Conservation (phyloP, 2,888 invertebrate species). For the Heterodera filipjevi region DNA sequence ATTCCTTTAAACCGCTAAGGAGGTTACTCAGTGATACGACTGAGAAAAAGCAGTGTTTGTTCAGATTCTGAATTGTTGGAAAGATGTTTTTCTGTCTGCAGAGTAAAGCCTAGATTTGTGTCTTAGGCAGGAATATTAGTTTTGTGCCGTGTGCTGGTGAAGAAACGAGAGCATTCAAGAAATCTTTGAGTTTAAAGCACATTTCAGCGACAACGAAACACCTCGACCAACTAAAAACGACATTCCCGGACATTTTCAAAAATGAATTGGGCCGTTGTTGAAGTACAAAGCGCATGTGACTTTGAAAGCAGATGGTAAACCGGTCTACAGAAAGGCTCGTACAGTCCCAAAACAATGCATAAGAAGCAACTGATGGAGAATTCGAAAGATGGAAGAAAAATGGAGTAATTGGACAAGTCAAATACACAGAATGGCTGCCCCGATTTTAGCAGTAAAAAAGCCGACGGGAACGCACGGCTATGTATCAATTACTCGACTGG, state of each 20-base stretch:
- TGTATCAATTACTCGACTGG: constrained; percentile 51
- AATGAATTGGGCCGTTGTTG: neutral
- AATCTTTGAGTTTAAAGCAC: too few relatives aligned
- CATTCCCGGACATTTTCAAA: neutral
- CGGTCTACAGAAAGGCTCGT: neutral
- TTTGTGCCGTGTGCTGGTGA: too few relatives aligned
- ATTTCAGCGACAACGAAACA: too few relatives aligned
- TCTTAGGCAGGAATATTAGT: too few relatives aligned
- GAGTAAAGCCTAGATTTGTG: too few relatives aligned
- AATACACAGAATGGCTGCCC: constrained; percentile 46
- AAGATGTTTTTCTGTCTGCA: too few relatives aligned
- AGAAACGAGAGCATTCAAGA: too few relatives aligned
- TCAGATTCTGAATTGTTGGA: too few relatives aligned
- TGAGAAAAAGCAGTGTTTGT: too few relatives aligned
- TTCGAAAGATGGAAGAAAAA: constrained; percentile 37
- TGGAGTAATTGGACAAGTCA: constrained; percentile 38
- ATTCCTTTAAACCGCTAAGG: too few relatives aligned
- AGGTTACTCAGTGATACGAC: too few relatives aligned
- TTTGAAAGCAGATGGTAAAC: constrained; percentile 1
- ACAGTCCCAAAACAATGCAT: constrained; percentile 8
- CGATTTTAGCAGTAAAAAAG: constrained; percentile 47
- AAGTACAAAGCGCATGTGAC: constrained; percentile 9
- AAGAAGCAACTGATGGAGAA: constrained; percentile 32
- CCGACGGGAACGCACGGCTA: constrained; percentile 46
- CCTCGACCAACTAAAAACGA: neutral